Conservation (phyloP, 2,113 vertebrate genomes). For the Dromaius novaehollandiae region DNA sequence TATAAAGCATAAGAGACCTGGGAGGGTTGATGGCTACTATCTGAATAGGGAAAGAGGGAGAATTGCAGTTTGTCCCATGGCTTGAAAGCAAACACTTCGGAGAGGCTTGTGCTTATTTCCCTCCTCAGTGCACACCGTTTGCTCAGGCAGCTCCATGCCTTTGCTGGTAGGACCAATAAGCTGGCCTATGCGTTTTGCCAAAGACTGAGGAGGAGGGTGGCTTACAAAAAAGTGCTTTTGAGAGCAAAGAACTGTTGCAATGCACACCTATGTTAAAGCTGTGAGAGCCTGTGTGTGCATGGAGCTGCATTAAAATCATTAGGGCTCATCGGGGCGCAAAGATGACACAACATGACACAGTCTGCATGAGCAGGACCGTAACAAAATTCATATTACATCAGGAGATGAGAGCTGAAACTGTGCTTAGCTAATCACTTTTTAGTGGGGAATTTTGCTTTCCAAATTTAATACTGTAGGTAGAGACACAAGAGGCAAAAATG, state of each 20-base stretch:
- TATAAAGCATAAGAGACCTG: not conserved
- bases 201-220: not conserved
- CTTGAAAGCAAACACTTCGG: not conserved
- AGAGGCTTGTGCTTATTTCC: not conserved
- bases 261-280: not conserved
- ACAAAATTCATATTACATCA: not conserved
- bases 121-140: not conserved
- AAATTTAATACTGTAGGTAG: not conserved
- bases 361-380: not conserved
- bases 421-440: not conserved
- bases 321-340: not conserved
- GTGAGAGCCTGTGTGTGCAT: not conserved
- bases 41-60: not conserved
- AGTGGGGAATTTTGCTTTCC: not conserved
- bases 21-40: not conserved
- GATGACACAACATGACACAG: not conserved
- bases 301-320: not conserved
- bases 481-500: not conserved
- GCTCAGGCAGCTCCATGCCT: fast-evolving
- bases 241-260: not conserved
- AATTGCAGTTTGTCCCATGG: not conserved
- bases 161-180: fast-evolving
- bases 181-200: not conserved
- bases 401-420: not conserved
- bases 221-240: not conserved